A percentile compares a stretch with the other conserved stretches of the same genome.
These are phyloP conservation scores for Lacanobia oleracea DNA, from an alignment of 2,888 invertebrate genomes.

Conservation along the genomic window DNA sequence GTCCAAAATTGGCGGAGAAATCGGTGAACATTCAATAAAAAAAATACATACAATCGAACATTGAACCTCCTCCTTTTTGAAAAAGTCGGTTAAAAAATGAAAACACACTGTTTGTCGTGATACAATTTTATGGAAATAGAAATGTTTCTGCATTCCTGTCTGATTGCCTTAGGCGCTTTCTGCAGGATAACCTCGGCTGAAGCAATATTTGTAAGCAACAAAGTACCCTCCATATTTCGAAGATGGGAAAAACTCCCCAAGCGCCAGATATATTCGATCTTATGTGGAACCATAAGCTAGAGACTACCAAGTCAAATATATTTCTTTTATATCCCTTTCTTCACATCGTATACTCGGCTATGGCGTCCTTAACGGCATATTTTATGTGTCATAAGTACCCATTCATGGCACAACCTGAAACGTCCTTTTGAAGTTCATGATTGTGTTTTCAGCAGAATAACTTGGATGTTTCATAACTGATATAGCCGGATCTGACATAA, in stretches of 20 bases:
- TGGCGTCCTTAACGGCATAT: conserved; percentile 34
- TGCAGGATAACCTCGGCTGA: neutral
- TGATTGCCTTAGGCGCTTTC: conserved; percentile 8
- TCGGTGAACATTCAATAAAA: no score
- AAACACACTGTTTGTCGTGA: neutral
- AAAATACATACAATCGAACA: no score
- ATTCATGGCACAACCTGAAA: conserved; percentile 35
- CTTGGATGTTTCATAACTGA: neutral
- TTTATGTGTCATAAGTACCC: conserved; percentile 41
- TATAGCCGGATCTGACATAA: no score
- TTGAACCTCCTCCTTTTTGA: no score
- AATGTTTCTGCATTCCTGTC: neutral
- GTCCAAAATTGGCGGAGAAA: no score
- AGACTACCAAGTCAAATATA: conserved; percentile 30
- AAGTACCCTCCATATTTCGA: conserved; percentile 10
- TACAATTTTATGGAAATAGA: conserved; percentile 4
- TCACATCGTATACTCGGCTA: conserved; percentile 37
- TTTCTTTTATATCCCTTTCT: conserved; percentile 42
- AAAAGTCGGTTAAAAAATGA: no score
- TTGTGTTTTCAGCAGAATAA: conserved; percentile 35
- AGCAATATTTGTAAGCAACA: conserved; percentile 1
- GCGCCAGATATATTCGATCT: conserved; percentile 4
- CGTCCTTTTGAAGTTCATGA: conserved; percentile 35
- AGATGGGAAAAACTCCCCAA: neutral
- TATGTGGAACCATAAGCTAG: conserved; percentile 14